Percentiles rank a stretch among this genome's conserved stretches.
phyloP scores from a whole-genome alignment of 2,888 invertebrate species.

The Colletes collaris region DNA sequence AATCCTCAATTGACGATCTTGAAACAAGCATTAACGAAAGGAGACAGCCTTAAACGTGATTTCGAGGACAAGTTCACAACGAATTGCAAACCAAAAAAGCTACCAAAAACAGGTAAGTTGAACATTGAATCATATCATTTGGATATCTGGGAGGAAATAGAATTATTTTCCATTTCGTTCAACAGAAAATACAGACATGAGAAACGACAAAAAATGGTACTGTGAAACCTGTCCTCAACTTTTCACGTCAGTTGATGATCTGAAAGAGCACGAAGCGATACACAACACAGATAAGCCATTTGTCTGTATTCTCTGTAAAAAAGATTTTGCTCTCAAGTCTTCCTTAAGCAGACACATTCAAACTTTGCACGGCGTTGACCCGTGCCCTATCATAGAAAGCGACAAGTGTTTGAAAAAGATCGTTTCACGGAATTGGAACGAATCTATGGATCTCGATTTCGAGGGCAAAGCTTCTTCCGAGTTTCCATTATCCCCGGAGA shows the following conservation, averaged over 20 bases:
- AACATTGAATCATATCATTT: constrained; percentile 47
- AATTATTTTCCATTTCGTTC: background rate
- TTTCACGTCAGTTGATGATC: constrained; percentile 74
- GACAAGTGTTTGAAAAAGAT: constrained; percentile 78
- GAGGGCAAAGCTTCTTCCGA: constrained; percentile 57
- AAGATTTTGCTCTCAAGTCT: constrained; percentile 82
- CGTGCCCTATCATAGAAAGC: constrained; percentile 79
- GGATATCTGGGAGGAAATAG: background rate
- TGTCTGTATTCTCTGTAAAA: constrained; percentile 84
- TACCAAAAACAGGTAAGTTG: constrained; percentile 78
- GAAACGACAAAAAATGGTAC: constrained; percentile 76
- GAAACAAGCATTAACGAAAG: constrained; percentile 80
- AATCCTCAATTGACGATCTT: constrained; percentile 81
- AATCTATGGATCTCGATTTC: constrained; percentile 64
- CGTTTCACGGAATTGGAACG: constrained; percentile 62
- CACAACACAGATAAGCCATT: constrained; percentile 81
- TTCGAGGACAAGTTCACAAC: constrained; percentile 76
- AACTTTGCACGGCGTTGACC: constrained; percentile 84
- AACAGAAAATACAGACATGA: constrained; percentile 67
- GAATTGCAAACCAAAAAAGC: constrained; percentile 76
- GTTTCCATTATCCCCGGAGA: constrained; percentile 59
- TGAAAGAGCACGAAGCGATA: constrained; percentile 77
- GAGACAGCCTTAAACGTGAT: constrained; percentile 75
- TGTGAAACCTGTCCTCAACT: constrained; percentile 78
- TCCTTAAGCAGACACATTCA: constrained; percentile 84